Evolutionary conservation across 2,888 invertebrate genomes (phyloP).

Genomic region (Chirona hameri): DNA sequence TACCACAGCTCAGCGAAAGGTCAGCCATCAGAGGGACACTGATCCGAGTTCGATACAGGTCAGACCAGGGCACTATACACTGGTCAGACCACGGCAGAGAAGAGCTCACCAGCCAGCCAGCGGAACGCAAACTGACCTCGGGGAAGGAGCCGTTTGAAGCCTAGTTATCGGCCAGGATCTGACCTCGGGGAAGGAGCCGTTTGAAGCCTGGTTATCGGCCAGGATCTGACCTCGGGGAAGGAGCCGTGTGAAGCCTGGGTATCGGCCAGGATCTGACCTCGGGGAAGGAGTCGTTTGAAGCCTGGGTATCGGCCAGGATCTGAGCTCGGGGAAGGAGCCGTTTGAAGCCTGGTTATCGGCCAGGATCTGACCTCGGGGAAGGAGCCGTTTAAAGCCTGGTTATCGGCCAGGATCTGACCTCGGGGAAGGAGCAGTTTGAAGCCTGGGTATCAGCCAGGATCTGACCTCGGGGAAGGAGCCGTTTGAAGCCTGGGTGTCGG

Average conservation of each 20-base stretch:
- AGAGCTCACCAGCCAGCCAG: too few species aligned
- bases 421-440: constrained; percentile 68
- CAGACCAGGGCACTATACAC: too few species aligned
- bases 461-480: constrained; percentile 64
- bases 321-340: constrained; percentile 68
- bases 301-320: constrained; percentile 73
- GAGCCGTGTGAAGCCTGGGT: constrained; percentile 69
- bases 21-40: too few species aligned
- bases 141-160: constrained; percentile 70
- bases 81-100: too few species aligned
- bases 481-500: constrained; percentile 63
- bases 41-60: too few species aligned
- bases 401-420: constrained; percentile 64
- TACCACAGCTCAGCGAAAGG: too few species aligned
- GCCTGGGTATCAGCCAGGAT: constrained; percentile 74
- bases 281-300: constrained; percentile 69
- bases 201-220: constrained; percentile 62
- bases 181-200: constrained; percentile 65
- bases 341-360: constrained; percentile 64
- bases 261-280: constrained; percentile 63
- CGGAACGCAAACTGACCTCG: constrained; percentile 47
- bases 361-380: constrained; percentile 68
- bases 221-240: constrained; percentile 68
- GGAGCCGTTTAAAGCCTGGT: constrained; percentile 68
- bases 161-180: constrained; percentile 74